A percentile compares a stretch with the other conserved stretches of the same genome.
phyloP scores from a whole-genome alignment of 2,888 invertebrate species.

The Stenoptilia bipunctidactyla region DNA sequence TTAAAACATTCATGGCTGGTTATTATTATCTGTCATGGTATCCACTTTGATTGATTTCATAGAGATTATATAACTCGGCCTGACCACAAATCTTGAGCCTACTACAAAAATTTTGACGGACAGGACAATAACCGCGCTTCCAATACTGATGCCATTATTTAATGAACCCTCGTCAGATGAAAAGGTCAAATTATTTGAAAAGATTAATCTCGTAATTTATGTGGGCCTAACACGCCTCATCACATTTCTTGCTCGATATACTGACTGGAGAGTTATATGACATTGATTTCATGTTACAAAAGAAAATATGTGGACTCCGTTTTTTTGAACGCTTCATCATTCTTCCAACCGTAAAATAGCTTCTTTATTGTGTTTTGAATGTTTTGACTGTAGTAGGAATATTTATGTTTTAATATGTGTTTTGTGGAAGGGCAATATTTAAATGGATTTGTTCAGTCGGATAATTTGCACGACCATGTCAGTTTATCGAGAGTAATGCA shows the following conservation, averaged over 20 bases:
- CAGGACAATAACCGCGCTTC: constrained; percentile 64
- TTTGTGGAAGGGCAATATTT: constrained; percentile 12
- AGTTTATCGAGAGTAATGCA: constrained; percentile 57
- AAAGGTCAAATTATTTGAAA: constrained; percentile 71
- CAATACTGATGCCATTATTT: constrained; percentile 65
- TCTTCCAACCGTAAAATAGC: constrained; percentile 1
- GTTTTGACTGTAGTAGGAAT: constrained; percentile 21
- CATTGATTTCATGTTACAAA: constrained; percentile 41
- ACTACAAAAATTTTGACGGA: constrained; percentile 60
- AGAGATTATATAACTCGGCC: constrained; percentile 23
- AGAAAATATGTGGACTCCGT: constrained; percentile 31
- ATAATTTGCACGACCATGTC: constrained; percentile 46
- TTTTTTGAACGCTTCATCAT: constrained; percentile 20
- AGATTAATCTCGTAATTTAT: constrained; percentile 69
- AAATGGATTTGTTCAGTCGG: constrained; percentile 27
- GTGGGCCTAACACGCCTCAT: constrained; percentile 51
- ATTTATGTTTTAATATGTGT: constrained; percentile 2
- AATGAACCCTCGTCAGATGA: constrained; percentile 70
- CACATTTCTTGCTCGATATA: constrained; percentile 53
- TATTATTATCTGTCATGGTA: neutral
- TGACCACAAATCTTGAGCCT: constrained; percentile 32
- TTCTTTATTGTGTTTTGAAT: constrained; percentile 28
- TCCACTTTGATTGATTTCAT: neutral
- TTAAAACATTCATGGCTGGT: too few species aligned
- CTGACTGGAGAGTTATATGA: constrained; percentile 28